phyloP scores from a whole-genome alignment of 2,113 vertebrate genomes.

The Jacana jacana region DNA sequence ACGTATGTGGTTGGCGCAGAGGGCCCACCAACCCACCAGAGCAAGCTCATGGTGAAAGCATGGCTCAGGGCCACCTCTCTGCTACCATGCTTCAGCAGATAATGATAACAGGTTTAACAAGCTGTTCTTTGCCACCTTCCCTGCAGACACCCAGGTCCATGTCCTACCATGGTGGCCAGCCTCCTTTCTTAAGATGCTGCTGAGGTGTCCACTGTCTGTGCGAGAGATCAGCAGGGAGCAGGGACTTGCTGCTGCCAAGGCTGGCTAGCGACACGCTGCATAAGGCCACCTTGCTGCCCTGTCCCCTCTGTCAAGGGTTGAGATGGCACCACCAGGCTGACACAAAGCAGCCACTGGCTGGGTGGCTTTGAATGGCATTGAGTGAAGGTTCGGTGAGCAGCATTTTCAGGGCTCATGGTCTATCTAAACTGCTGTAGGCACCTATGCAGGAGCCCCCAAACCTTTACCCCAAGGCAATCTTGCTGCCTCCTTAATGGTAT shows the following conservation, averaged over 20 bases:
- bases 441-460: rapidly evolving
- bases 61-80: neutral
- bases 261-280: rapidly evolving
- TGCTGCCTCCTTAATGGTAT: neutral
- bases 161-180: neutral
- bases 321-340: neutral
- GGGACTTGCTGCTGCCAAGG: neutral
- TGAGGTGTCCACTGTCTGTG: neutral
- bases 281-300: neutral
- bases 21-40: neutral
- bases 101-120: too few relatives aligned
- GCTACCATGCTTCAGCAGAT: neutral
- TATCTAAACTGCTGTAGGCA: neutral
- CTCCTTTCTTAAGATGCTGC: neutral
- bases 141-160: neutral
- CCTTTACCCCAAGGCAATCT: neutral
- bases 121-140: neutral
- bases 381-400: rapidly evolving
- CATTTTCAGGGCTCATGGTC: too few relatives aligned
- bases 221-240: neutral
- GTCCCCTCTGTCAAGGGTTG: rapidly evolving
- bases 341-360: neutral
- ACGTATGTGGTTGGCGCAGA: neutral
- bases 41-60: rapidly evolving
- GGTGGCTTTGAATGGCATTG: neutral